These are phyloP conservation scores for Penaeus monodon DNA, from an alignment of 2,888 invertebrate species.

Conservation along the genomic window DNA sequence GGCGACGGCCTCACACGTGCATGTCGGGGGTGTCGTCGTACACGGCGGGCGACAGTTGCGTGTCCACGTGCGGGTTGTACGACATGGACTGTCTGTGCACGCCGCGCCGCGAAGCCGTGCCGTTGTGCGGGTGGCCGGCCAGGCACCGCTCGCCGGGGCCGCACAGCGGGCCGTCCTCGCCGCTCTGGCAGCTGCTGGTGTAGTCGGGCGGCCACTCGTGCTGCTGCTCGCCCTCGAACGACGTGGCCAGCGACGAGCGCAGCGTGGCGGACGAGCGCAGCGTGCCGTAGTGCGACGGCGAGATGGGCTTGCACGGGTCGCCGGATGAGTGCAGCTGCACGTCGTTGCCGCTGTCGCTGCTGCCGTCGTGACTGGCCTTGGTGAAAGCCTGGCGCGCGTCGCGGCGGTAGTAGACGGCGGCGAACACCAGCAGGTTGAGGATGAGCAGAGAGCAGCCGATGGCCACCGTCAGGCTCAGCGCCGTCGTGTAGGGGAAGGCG, in stretches of 20 bases:
- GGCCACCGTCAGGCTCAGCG: constrained; percentile 93
- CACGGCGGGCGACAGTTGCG: too few relatives aligned
- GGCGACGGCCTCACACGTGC: too few relatives aligned
- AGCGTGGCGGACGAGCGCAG: constrained; percentile 62
- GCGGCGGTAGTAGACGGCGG: constrained; percentile 80
- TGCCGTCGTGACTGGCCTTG: constrained; percentile 21
- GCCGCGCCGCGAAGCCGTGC: too few relatives aligned
- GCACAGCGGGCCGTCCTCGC: not conserved
- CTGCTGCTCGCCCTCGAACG: constrained; percentile 14
- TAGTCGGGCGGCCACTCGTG: constrained; percentile 14
- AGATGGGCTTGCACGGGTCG: constrained; percentile 48
- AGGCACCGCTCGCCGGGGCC: not conserved
- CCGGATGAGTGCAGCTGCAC: constrained; percentile 35
- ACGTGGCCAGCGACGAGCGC: constrained; percentile 30
- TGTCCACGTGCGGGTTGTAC: too few relatives aligned
- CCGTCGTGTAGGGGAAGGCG: constrained; percentile 79
- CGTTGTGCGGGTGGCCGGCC: not conserved
- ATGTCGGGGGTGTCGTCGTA: too few relatives aligned
- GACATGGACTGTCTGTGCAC: too few relatives aligned
- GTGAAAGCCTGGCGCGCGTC: constrained; percentile 31
- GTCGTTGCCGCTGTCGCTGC: constrained; percentile 38
- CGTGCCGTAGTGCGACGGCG: constrained; percentile 64
- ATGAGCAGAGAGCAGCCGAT: constrained; percentile 93
- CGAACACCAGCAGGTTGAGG: constrained; percentile 91
- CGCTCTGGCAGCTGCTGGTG: not conserved